phyloP scores from a whole-genome alignment of 2,113 vertebrate species.

The Bambusicola thoracicus region DNA sequence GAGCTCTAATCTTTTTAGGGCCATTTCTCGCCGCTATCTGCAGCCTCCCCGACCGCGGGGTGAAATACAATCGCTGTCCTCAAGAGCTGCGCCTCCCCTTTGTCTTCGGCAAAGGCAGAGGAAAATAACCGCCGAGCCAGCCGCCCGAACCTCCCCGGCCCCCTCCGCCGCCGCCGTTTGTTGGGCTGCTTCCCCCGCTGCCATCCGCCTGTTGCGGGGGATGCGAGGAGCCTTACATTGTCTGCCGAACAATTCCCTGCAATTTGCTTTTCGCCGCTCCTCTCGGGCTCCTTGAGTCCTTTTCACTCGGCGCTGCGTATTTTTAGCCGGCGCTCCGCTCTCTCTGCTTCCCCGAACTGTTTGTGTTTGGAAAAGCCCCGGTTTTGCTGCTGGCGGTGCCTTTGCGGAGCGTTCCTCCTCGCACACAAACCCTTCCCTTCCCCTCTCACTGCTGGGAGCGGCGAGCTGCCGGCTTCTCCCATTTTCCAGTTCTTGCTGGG shows the following conservation, averaged over 20 bases:
- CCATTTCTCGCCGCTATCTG: conserved; percentile 39
- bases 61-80: conserved; percentile 50
- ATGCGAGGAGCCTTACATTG: conserved; percentile 56
- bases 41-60: conserved; percentile 18
- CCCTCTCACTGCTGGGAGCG: neutral
- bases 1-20: conserved; percentile 70
- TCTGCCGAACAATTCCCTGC: conserved; percentile 59
- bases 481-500: neutral
- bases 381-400: neutral
- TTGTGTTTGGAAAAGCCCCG: neutral
- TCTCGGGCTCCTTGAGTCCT: conserved; percentile 5
- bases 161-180: conserved; percentile 46
- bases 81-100: conserved; percentile 39
- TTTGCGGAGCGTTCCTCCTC: neutral
- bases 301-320: neutral
- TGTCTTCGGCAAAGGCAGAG: conserved; percentile 63
- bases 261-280: conserved; percentile 52
- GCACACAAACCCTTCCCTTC: neutral
- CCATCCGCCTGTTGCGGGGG: conserved; percentile 47
- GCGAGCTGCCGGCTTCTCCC: neutral
- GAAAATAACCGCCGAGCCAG: conserved; percentile 68
- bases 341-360: conserved; percentile 5
- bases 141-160: conserved; percentile 47
- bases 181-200: conserved; percentile 30
- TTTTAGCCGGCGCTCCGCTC: neutral